phyloP scores from a whole-genome alignment of 2,113 vertebrate species.

The Malurus elegans region DNA sequence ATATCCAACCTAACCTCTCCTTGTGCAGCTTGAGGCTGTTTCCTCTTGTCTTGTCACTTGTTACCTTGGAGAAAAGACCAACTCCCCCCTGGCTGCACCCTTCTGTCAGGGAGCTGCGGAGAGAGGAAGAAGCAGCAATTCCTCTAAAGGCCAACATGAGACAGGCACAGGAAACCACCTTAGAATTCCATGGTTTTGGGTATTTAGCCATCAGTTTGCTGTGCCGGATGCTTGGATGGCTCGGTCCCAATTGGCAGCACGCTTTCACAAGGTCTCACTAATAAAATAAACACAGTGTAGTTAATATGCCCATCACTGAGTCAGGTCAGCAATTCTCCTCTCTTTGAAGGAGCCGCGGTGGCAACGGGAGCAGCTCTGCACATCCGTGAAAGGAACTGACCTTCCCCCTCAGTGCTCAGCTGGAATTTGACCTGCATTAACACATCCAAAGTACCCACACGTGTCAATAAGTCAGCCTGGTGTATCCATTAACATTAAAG shows the following conservation, averaged over 20 bases:
- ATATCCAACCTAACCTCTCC: neutral
- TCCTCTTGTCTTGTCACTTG: neutral
- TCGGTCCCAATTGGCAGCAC: neutral
- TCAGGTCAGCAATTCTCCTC: neutral
- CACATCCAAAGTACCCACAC: neutral
- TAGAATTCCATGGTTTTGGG: rapidly evolving
- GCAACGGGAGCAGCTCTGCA: neutral
- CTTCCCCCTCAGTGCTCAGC: neutral
- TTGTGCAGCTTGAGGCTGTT: neutral
- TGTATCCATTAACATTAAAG: neutral
- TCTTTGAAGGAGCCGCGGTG: neutral
- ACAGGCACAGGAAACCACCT: neutral
- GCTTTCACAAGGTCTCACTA: neutral
- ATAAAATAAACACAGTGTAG: neutral
- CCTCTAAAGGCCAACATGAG: rapidly evolving
- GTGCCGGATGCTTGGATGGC: neutral
- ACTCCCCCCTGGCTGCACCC: neutral
- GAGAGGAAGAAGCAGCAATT: neutral
- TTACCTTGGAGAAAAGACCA: neutral
- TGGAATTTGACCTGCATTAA: constrained; percentile 33
- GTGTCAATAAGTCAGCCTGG: constrained; percentile 27
- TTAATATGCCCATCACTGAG: rapidly evolving
- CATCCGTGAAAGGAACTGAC: rapidly evolving
- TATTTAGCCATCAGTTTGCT: neutral
- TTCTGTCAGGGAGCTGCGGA: neutral